phyloP scores from a whole-genome alignment of 1,140 invertebrate genomes.

The Phocides pigmalion region DNA sequence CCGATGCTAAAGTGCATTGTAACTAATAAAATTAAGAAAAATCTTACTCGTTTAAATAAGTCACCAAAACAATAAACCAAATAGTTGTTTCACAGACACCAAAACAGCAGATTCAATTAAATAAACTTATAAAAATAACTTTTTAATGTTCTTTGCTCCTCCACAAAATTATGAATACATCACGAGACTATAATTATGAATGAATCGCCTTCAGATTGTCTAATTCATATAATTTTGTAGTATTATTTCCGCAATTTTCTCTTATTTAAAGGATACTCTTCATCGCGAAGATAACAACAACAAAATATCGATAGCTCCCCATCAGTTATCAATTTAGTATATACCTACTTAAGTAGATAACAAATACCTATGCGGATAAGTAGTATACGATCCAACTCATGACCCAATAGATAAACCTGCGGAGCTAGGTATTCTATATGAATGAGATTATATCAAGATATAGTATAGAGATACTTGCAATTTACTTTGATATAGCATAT shows the following conservation, averaged over 20 bases:
- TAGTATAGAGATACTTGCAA: no score
- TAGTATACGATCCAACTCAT: not conserved
- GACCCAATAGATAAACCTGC: constrained; percentile 11
- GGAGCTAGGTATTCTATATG: not conserved
- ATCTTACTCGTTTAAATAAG: not conserved
- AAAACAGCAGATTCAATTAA: not conserved
- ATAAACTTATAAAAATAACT: not conserved
- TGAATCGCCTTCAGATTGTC: not conserved
- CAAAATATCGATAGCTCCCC: constrained; percentile 23
- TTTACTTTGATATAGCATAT: no score
- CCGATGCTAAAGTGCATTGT: not conserved
- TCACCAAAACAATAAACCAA: not conserved
- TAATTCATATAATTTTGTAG: constrained; percentile 6
- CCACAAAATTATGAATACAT: constrained; percentile 1
- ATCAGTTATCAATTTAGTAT: constrained; percentile 40
- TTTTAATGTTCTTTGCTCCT: not conserved
- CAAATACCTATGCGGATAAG: constrained; percentile 11
- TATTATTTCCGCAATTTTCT: constrained; percentile 13
- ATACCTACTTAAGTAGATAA: constrained; percentile 36
- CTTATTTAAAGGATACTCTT: not conserved
- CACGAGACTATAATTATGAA: constrained; percentile 3
- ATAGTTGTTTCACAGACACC: not conserved
- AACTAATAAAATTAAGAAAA: not conserved
- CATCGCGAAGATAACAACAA: constrained; percentile 5
- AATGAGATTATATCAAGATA: no score